Evolutionary conservation across 2,797 vertebrate species (phyloP).

Genomic region (Thalassophryne amazonica): DNA sequence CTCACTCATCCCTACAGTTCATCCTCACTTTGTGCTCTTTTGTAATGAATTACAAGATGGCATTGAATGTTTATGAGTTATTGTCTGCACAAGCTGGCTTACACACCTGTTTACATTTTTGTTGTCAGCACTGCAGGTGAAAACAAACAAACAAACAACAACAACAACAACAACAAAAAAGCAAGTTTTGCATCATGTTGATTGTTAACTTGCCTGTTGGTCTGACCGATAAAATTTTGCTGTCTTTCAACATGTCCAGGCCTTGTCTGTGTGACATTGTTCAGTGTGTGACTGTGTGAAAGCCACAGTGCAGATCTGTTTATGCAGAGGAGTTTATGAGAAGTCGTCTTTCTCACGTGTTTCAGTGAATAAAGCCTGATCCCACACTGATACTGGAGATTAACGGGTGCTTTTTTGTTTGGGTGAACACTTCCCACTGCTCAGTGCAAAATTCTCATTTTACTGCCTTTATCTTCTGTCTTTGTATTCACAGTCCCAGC

Average conservation of each 20-base stretch:
- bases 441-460: slow-evolving; percentile 52
- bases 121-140: no score
- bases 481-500: not conserved
- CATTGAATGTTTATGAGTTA: no score
- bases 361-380: slow-evolving; percentile 50
- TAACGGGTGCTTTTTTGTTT: slow-evolving; percentile 39
- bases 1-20: no score
- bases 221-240: slow-evolving; percentile 13
- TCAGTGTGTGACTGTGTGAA: slow-evolving; percentile 18
- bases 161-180: no score
- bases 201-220: slow-evolving; percentile 1
- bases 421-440: slow-evolving; percentile 49
- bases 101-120: no score
- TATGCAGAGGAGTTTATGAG: slow-evolving; percentile 43
- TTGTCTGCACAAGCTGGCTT: no score
- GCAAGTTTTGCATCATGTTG: not conserved
- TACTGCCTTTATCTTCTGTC: slow-evolving; percentile 31
- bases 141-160: no score
- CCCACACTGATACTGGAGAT: slow-evolving; percentile 46
- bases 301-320: not conserved
- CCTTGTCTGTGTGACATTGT: slow-evolving; percentile 11
- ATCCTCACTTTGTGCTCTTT: no score
- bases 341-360: slow-evolving; percentile 49
- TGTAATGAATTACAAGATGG: no score
- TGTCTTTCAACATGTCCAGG: not conserved